Base-by-base conservation (phyloP, 2,797 vertebrate species). In the Gymnoscopelus microlampas region DNA sequence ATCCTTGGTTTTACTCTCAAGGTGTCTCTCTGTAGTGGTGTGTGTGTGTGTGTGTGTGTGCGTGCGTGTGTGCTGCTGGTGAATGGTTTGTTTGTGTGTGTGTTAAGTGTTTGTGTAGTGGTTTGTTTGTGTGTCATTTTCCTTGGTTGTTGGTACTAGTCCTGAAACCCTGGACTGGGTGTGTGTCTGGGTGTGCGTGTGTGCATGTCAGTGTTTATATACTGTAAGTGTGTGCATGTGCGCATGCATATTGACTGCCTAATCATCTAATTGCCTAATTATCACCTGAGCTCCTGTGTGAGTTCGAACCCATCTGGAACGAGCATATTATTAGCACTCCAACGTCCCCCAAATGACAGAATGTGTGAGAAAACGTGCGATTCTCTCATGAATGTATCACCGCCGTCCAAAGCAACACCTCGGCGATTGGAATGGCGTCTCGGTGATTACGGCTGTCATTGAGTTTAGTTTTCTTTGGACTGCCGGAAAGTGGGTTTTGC, bases 1-100 rank as follows among this genome's bases (percentile, higher is more conserved):
- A 44, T 79, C 85, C 72, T 78, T 74, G 74, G 66, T 82, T 83
- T 82, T 82, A 81, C 76, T 87, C 79, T 90, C 87, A 86, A 87
- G 85, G 88, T 87, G 91, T 24, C 74, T 73, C 81, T 88, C 85
- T 81, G 69, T 81, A 76, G 68, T 76, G 68, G 39, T 26, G 39
- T 62, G 15, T 44, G 32, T 65, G 63, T 47, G 53, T 44, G 51
- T 32, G 23, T 35, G 61, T 53, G 32, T 26, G 15, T 26, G 14
- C 32, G 4, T 24, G 6, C 23, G 9, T 4, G 24, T 53, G 12
- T 14, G 3, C 53, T 55, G 51, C 24, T 15, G 44, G 51, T 32
- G 7, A 35, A 24, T 64, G 39, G 15, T 35, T 10, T 44, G 6
- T 55, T 1, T 53, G 1, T 61, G 19, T 70, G 24, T 53, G 60